Base-by-base conservation (phyloP, 2,113 vertebrate species). In the Cyprinodon brontotheroides region DNA sequence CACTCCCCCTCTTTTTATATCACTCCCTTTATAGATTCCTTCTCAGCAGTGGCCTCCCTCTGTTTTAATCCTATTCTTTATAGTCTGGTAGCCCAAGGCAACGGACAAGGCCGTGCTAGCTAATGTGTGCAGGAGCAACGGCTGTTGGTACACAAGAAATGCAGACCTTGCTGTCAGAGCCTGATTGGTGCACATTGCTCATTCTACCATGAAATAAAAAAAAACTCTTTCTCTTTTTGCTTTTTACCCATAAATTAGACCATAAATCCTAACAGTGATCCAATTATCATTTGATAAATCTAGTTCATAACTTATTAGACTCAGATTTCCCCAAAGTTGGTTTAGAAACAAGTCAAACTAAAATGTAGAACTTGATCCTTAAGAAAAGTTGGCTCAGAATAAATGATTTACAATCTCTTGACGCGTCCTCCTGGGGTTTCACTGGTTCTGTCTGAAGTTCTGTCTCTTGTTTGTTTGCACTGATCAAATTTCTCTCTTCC, bases 381-480 rank as follows among this genome's bases (percentile, higher is more conserved):
- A 13, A 4, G 61, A 20, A 62, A 76, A 81, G 57, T 65, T 39
- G 39, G 17, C 59, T 41, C 3, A 13, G 62, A 79, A 92, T 88
- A 85, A 91, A 88, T 92, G 89, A 94, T 92, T 94, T 91, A 94
- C 87, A 78, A 75, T 78, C 86, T 86, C 82, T 92, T 86, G 88
- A 82, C 38, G 92, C 92, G 91, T 90, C 68, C 78, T 85, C 84
- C 74, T 92, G 9, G 45, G 74, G 74, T 85, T 84, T 89, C 87
- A 78, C 87, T 72, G 90, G 88, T 80, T 83, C 91, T 86, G 79
- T 88, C 84, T 86, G 78, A 92, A 75, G 75, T 80, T 90, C 80
- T 70, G 84, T 89, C 87, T 95, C 89, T 0, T 61, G 86, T 95
- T 95, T 89, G 91, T 95, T 95, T 89, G 91, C 83, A 86, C 74